Conservation (phyloP, 2,113 vertebrate species). For the Myotis yumanensis region DNA sequence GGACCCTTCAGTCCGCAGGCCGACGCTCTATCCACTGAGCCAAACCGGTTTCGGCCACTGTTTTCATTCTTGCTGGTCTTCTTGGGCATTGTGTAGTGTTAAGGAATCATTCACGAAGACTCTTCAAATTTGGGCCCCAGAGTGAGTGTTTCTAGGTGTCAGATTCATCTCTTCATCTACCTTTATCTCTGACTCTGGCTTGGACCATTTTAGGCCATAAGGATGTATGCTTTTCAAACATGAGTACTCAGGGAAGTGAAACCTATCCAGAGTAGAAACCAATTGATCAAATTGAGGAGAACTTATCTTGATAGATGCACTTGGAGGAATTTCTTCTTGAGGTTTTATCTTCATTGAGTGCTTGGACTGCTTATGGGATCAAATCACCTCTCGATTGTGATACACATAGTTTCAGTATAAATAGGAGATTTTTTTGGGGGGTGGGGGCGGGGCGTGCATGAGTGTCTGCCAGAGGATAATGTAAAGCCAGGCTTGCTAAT, state of each 20-base stretch:
- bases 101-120: not conserved
- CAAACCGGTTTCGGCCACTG: no score
- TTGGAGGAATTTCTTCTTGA: constrained; percentile 15
- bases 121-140: not conserved
- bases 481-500: not conserved
- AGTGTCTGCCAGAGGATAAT: not conserved
- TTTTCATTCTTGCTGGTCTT: not conserved
- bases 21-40: no score
- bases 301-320: not conserved
- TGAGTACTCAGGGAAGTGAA: not conserved
- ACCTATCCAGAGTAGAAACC: not conserved
- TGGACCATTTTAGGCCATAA: not conserved
- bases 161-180: not conserved
- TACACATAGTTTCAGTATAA: constrained; percentile 21
- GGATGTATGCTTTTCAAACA: not conserved
- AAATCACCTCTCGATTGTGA: not conserved
- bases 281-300: not conserved
- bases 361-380: not conserved
- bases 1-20: no score
- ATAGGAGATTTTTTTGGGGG: not conserved
- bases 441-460: not conserved
- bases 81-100: not conserved
- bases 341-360: not conserved
- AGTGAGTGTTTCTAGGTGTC: not conserved
- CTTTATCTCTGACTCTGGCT: not conserved